These are phyloP conservation scores for Cheilosia scutellata DNA, from an alignment of 2,888 invertebrate genomes.

Conservation along the genomic window DNA sequence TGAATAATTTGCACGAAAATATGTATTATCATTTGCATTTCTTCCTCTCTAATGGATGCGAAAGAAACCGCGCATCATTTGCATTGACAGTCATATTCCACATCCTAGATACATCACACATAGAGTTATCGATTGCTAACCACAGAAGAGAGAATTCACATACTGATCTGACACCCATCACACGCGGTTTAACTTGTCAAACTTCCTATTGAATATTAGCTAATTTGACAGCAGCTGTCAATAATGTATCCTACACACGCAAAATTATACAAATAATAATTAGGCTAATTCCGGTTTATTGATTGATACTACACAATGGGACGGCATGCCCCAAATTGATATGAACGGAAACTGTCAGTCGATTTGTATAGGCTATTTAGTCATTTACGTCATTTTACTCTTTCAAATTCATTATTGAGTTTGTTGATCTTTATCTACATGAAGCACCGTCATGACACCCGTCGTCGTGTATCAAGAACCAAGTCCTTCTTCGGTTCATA, in stretches of 20 bases:
- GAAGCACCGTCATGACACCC: too few species aligned
- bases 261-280: conserved; percentile 19
- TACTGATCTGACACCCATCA: neutral
- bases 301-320: conserved; percentile 20
- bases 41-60: conserved; percentile 5
- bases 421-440: conserved; percentile 14
- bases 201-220: conserved; percentile 26
- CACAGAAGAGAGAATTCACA: conserved; percentile 7
- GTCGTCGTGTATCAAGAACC: neutral
- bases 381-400: conserved; percentile 8
- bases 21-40: conserved; percentile 7
- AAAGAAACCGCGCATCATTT: conserved; percentile 31
- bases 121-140: conserved; percentile 28
- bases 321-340: neutral
- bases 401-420: conserved; percentile 4
- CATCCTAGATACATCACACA: conserved; percentile 1
- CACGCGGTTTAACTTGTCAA: conserved; percentile 3
- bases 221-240: conserved; percentile 54
- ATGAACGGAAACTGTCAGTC: neutral
- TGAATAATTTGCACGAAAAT: neutral
- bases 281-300: conserved; percentile 32
- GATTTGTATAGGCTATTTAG: conserved; percentile 25
- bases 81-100: conserved; percentile 35
- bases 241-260: conserved; percentile 10
- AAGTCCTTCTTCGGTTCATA: conserved; percentile 8